A percentile compares a stretch with the other conserved stretches of the same genome.
phyloP scores from a whole-genome alignment of 2,797 vertebrate species.

The Alectoris magna region DNA sequence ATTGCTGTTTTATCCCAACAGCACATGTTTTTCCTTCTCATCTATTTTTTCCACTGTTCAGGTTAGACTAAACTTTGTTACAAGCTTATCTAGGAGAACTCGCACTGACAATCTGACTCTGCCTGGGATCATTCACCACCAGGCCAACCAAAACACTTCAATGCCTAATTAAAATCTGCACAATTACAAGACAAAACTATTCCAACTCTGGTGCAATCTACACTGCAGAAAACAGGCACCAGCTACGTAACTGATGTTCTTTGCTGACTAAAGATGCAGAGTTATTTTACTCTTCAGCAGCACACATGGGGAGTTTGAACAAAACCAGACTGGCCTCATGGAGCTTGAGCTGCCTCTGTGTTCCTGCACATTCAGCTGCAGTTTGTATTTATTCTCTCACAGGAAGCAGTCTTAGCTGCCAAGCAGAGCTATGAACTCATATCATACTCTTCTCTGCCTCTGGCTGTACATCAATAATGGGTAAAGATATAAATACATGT shows the following conservation, averaged over 20 bases:
- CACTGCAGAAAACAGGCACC: not conserved
- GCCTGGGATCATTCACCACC: not conserved
- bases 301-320: not conserved
- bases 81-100: not conserved
- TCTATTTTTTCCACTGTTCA: not conserved
- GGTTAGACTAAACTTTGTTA: not conserved
- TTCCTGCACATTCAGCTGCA: not conserved
- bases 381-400: not conserved
- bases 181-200: not conserved
- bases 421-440: not conserved
- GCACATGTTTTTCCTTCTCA: not conserved
- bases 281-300: not conserved
- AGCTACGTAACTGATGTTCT: not conserved
- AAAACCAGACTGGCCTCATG: not conserved
- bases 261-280: not conserved
- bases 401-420: not conserved
- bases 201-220: not conserved
- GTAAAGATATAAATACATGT: not conserved
- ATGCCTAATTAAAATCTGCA: not conserved
- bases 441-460: not conserved
- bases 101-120: not conserved
- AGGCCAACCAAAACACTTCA: not conserved
- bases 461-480: not conserved
- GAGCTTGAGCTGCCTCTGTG: not conserved
- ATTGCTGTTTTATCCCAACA: not conserved